Base-by-base conservation (phyloP, 2,113 vertebrate species). In the Hypanus sabinus region DNA sequence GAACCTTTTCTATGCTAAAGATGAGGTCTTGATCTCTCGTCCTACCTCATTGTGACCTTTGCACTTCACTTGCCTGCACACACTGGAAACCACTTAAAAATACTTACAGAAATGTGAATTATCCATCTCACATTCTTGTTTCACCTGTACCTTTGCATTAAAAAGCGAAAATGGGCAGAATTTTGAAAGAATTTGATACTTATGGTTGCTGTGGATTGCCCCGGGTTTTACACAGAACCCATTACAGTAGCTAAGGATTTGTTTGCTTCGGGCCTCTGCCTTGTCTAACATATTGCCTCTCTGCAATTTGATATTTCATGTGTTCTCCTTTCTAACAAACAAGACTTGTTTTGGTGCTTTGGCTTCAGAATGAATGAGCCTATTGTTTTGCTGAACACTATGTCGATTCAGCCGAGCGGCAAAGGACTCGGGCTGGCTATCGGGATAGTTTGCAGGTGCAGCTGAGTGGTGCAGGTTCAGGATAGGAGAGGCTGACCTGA, bases 331-430 rank as follows among this genome's bases (percentile, higher is more conserved):
- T 93, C 0, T 55, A 75, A 93, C 68, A 93, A 93, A 93, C 11
- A 93, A 75, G 70, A 93, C 91, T 71, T 93, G 91, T 75, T 93
- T 46, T 93, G 91, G 68, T 93, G 91, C n/a, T 60, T 93, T 22
- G 22, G 68, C 70, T 70, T 5, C 5, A 12, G 68, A 93, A 71
- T 93, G 91, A 93, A 93, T 93, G 70, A 46, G 70, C 24, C 36
- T 38, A 75, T 93, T 93, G 91, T 93, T 60, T 30, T 93, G 91
- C 36, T 18, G 55, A 71, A 75, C 68, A 93, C 0, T 73, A 36
- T 5, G 33, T 73, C 22, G 24, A 75, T 93, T 92, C 88, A 92
- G 88, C 33, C 22, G 46, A 38, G 9, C 36, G 30, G 46, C n/a
- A 68, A 22, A 73, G 24, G 5, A 24, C 36, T 92, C 0, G 65